Evolutionary conservation across 1,140 invertebrate genomes (phyloP), one percentile per base, ranked within the genome.

Genomic region (Phymastichus coffea): DNA sequence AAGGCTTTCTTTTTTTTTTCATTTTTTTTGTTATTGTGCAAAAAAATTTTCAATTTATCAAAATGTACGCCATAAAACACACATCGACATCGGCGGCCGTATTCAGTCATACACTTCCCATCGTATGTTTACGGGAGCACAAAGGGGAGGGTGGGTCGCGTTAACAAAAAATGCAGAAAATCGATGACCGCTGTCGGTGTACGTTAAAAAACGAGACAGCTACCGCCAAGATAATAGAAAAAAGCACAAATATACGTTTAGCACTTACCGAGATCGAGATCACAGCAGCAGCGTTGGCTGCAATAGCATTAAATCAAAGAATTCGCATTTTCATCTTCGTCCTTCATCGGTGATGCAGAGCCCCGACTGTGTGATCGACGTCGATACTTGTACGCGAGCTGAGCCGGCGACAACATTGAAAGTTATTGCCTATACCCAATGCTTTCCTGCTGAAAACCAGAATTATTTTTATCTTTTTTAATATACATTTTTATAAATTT

Each of bases 241-340:
- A 37, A 37, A 10, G 14, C 4, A n/a, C 35, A n/a, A 37, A n/a
- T 14, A 8, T 14, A n/a, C n/a, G n/a, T n/a, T n/a, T n/a, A n/a
- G n/a, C 35, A 48, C 58, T 61, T 54, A 60, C 57, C 49, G 43
- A 55, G 37, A 55, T 60, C 41, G 28, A 30, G 49, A 47, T 54
- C 12, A 9, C 20, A 10, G 38, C 44, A 26, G 26, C 22, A 46
- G 35, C 7, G 17, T 7, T 28, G 7, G 19, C 6, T n/a, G 19
- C n/a, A 15, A 28, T 26, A 10, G 51, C 51, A 61, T 61, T 61
- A 55, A 61, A 61, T 61, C 43, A 55, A 55, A 41, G 12, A 48
- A 44, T 2, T 43, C 19, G 7, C 4, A 9, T 19, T 53, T 37
- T 46, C 43, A 26, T 52, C 30, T 12, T 28, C 57, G 33, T 33